These are phyloP conservation scores for Drosophila willistoni DNA, from an alignment of 1,140 invertebrate species.

Conservation along the genomic window DNA sequence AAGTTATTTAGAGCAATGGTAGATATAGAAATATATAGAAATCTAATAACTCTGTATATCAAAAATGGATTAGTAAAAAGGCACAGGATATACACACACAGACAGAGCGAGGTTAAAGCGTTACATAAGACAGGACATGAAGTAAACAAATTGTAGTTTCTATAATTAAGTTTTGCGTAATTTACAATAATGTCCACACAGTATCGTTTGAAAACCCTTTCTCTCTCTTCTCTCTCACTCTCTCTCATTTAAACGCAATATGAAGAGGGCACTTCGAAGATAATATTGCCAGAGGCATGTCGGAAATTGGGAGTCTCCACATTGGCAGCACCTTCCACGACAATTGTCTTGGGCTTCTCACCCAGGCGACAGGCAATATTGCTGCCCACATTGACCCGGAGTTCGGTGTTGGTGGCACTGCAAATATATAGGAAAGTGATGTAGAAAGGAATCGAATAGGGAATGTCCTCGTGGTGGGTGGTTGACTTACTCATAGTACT, in stretches of 20 bases:
- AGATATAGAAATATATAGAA: not conserved
- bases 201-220: not conserved
- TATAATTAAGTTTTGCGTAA: slow-evolving; percentile 46
- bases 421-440: not conserved
- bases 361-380: slow-evolving; percentile 75
- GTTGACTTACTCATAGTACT: slow-evolving; percentile 89
- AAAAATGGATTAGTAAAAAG: slow-evolving; percentile 41
- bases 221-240: no score
- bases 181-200: slow-evolving; percentile 48
- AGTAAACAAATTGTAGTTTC: slow-evolving; percentile 18
- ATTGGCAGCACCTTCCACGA: slow-evolving; percentile 70
- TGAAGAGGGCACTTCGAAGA: slow-evolving; percentile 78
- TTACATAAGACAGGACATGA: slow-evolving; percentile 9
- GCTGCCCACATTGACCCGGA: slow-evolving; percentile 75
- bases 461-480: no score
- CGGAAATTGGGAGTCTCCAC: slow-evolving; percentile 77
- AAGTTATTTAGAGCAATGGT: not conserved
- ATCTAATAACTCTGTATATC: slow-evolving; percentile 20
- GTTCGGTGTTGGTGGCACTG: slow-evolving; percentile 67
- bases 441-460: not conserved
- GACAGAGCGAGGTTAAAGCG: slow-evolving; percentile 29
- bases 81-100: slow-evolving; percentile 48
- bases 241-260: slow-evolving; percentile 67
- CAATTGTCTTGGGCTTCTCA: slow-evolving; percentile 69
- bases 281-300: slow-evolving; percentile 68